Evolutionary conservation across 2,797 vertebrate genomes (phyloP), one percentile per base, ranked within the genome.

Genomic region (Gila robusta): DNA sequence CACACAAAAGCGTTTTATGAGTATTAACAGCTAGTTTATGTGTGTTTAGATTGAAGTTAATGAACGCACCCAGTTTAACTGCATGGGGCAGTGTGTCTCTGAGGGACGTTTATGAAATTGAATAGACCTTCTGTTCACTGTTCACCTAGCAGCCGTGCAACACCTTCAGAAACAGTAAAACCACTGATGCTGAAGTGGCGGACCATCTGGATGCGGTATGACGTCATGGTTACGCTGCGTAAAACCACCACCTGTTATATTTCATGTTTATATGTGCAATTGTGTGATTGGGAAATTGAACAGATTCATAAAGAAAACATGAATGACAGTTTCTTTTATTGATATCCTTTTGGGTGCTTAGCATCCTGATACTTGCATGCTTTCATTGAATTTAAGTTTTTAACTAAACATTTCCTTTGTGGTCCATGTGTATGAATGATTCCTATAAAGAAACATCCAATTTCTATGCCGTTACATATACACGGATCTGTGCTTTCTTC

Each of bases 31-130:
- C 79, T 37, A 54, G 47, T 54, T 81, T 54, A 70, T 54, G 47
- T n/a, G 44, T 54, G 79, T 81, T 81, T 70, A 81, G 44, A 69
- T 69, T 69, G n/a, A 81, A 69, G 3, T 81, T 81, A 81, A 81
- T 81, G 79, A 81, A 70, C 23, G 21, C 79, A 70, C 4, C 32
- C 52, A 70, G 79, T 54, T 81, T 70, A 49, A 39, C n/a, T 44
- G 56, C 59, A 12, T 4, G n/a, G 23, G 54, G 6, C 9, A 56
- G n/a, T 21, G 19, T 49, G 44, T 69, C 64, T 81, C 41, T 37
- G 79, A 49, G 79, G 26, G 64, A 81, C 64, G 0, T 37, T 52
- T 81, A 5, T 49, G 14, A 81, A 54, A 28, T 19, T 81, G 66
- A 81, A 81, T 81, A 37, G 47, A 6, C 41, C 64, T 70, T 70